phyloP scores from a whole-genome alignment of 2,797 vertebrate species.

The Adelosebastes latens region DNA sequence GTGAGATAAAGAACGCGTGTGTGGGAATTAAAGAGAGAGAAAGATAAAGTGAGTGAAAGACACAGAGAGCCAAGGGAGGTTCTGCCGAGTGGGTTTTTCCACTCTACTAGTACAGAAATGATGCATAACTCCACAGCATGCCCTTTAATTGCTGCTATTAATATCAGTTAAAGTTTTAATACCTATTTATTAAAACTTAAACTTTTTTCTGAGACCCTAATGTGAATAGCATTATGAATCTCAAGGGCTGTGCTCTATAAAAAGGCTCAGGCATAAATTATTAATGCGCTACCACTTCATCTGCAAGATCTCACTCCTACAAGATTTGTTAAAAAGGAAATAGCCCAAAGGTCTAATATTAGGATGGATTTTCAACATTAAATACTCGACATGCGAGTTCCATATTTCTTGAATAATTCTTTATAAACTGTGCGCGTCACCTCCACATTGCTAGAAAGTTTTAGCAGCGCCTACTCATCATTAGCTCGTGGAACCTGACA shows the following conservation, averaged over 20 bases:
- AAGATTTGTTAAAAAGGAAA: conserved; percentile 80
- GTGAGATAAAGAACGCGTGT: conserved; percentile 10
- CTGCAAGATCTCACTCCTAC: conserved; percentile 74
- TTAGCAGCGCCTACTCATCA: conserved; percentile 22
- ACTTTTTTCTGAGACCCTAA: conserved; percentile 76
- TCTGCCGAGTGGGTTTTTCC: conserved; percentile 62
- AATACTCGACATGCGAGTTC: conserved; percentile 56
- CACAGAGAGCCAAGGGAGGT: conserved; percentile 43
- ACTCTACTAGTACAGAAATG: conserved; percentile 71
- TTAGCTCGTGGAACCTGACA: conserved; percentile 46
- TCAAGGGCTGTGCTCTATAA: conserved; percentile 82
- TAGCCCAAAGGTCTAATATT: conserved; percentile 80
- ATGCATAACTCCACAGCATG: conserved; percentile 75
- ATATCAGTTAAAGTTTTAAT: conserved; percentile 87
- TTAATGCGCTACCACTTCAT: conserved; percentile 82
- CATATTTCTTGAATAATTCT: conserved; percentile 59
- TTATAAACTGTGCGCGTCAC: conserved; percentile 47
- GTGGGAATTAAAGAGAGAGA: background rate
- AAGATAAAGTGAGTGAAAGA: conserved; percentile 33
- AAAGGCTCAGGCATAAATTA: conserved; percentile 83
- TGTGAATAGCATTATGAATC: conserved; percentile 84
- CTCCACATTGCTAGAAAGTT: conserved; percentile 24
- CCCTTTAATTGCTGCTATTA: conserved; percentile 84
- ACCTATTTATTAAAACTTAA: conserved; percentile 85
- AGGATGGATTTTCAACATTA: conserved; percentile 72